Base-by-base conservation (phyloP, 2,113 vertebrate species). In the Ranitomeya variabilis region DNA sequence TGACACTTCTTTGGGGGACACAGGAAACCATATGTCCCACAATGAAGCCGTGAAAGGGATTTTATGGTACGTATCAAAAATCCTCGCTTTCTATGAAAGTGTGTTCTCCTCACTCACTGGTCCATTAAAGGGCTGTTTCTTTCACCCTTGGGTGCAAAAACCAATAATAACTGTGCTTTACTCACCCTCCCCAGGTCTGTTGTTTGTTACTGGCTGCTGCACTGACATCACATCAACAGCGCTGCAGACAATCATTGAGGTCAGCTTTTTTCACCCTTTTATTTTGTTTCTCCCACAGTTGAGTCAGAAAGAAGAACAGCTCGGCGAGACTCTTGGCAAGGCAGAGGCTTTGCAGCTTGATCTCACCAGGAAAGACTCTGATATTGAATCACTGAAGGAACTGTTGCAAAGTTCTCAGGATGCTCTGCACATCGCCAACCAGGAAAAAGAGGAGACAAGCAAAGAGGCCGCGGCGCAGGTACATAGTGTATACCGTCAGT, bases 341-440 rank as follows among this genome's bases (percentile, higher is more conserved):
- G 77, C 69, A 15, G 74, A 80, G 52, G 76, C 57, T 37, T 73
- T 91, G 37, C 82, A 80, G 79, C 83, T 62, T 52, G 90, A 87
- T 52, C 51, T 91, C 23, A 87, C 74, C 15, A 86, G 21, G 67
- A 86, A 59, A 8, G 87, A 86, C 10, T 57, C 88, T 16, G 89
- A 91, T 6, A 59, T 23, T 52, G 69, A 73, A 18, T 31, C 64
- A 18, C 77, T 90, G 15, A 81, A 71, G 19, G 85, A 59, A 12
- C 88, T 91, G 83, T 87, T 93, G 21, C 54, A 87, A 3, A 64
- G 12, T 55, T 91, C 89, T 86, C 89, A 91, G 86, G 88, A 92
- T 88, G 87, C 90, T 86, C 54, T 91, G 89, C 90, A 91, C 86
- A 76, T 77, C 13, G 82, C 84, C 54, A 66, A 76, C 3, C 26